These are phyloP conservation scores for Alligator mississippiensis DNA, from an alignment of 2,113 vertebrate species.

Conservation along the genomic window DNA sequence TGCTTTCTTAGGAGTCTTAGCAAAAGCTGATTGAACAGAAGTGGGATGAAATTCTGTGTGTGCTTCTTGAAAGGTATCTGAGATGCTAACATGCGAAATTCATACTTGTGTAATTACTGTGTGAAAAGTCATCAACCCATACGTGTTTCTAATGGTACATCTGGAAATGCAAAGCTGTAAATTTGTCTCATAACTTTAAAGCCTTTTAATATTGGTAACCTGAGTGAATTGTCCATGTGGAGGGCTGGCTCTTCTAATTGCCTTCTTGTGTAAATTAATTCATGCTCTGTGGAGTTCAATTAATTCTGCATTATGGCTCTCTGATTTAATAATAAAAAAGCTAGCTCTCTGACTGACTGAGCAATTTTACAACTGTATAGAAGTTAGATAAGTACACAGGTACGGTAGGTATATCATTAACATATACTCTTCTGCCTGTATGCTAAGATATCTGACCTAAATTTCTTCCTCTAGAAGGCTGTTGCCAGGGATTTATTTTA, in stretches of 20 bases:
- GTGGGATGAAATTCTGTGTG: neutral
- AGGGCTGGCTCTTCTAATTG: constrained; percentile 20
- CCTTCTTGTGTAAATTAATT: neutral
- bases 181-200: neutral
- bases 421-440: neutral
- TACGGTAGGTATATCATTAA: neutral
- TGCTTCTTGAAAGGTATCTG: neutral
- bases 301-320: neutral
- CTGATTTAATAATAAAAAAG: neutral
- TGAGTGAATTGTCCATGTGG: neutral
- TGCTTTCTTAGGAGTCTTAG: neutral
- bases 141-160: neutral
- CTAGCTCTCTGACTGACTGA: neutral
- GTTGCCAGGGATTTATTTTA: neutral
- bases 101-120: neutral
- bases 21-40: neutral
- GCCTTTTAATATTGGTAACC: neutral
- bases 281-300: neutral
- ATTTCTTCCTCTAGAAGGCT: neutral
- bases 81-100: neutral
- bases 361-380: neutral
- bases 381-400: neutral
- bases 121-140: neutral
- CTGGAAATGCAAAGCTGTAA: neutral
- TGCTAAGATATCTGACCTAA: neutral